Percentiles rank a stretch among this genome's conserved stretches.
Conservation (phyloP, 2,113 vertebrate genomes). For the Malurus melanocephalus region DNA sequence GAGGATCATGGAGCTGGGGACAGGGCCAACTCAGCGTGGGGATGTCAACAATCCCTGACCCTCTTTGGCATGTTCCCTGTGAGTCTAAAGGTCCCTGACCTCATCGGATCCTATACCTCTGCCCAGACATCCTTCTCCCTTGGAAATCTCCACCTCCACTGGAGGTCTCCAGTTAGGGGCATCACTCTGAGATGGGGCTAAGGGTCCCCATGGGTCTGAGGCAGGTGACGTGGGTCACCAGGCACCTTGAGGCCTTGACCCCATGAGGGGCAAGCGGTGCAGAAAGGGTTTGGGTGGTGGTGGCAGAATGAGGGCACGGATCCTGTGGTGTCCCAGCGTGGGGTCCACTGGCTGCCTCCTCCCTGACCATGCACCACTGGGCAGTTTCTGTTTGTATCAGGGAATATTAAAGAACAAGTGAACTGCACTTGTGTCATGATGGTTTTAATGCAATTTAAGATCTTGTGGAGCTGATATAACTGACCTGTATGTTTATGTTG, state of each 20-base stretch:
- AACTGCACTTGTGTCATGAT: fast-evolving
- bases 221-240: background rate
- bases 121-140: background rate
- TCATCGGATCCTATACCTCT: background rate
- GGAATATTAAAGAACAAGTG: background rate
- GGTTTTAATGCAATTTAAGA: background rate
- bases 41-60: background rate
- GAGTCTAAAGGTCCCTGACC: background rate
- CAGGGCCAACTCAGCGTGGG: background rate
- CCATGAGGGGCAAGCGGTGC: background rate
- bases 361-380: background rate
- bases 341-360: background rate
- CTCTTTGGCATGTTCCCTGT: too few relatives aligned
- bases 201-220: background rate
- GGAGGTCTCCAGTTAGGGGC: background rate
- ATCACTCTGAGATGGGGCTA: background rate
- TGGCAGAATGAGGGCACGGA: background rate
- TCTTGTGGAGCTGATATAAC: background rate
- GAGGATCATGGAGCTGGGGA: background rate
- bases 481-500: background rate
- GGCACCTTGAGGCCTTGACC: background rate
- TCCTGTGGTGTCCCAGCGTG: background rate
- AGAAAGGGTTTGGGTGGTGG: background rate
- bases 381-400: background rate
- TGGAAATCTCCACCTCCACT: background rate